Conservation (phyloP, 2,797 vertebrate species). For the Phataginus tricuspis region DNA sequence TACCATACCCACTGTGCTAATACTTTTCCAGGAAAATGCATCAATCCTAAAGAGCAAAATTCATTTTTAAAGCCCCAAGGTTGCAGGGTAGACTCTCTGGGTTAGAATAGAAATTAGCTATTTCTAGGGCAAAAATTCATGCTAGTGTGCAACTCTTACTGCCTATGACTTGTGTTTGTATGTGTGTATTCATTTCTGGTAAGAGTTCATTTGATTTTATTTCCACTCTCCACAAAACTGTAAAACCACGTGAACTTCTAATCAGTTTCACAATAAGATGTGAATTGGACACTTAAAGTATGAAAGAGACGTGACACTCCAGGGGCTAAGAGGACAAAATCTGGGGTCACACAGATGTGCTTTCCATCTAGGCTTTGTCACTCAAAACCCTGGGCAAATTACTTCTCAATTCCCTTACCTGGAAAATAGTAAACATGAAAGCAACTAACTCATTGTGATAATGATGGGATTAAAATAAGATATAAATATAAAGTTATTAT, state of each 20-base stretch:
- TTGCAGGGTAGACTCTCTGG: background rate
- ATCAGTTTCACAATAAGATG: conserved; percentile 9
- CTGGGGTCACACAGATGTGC: background rate
- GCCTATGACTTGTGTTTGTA: background rate
- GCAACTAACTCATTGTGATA: background rate
- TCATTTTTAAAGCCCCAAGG: conserved; percentile 5
- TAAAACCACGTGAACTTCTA: conserved; percentile 22
- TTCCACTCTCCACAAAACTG: background rate
- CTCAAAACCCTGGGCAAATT: background rate
- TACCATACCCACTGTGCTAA: background rate
- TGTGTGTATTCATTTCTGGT: background rate
- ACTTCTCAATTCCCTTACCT: background rate
- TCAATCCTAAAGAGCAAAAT: conserved; percentile 5
- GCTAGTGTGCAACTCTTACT: background rate
- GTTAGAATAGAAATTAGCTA: background rate
- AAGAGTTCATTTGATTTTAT: background rate
- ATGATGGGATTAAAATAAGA: background rate
- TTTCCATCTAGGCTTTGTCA: background rate
- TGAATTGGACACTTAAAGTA: background rate
- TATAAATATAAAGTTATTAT: background rate
- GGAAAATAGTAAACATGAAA: background rate
- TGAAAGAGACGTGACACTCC: background rate
- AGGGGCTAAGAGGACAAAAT: background rate
- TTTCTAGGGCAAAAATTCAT: background rate
- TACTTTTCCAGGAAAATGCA: conserved; percentile 29